Conservation (phyloP, 2,888 invertebrate species). For the Diadegma fenestrale region DNA sequence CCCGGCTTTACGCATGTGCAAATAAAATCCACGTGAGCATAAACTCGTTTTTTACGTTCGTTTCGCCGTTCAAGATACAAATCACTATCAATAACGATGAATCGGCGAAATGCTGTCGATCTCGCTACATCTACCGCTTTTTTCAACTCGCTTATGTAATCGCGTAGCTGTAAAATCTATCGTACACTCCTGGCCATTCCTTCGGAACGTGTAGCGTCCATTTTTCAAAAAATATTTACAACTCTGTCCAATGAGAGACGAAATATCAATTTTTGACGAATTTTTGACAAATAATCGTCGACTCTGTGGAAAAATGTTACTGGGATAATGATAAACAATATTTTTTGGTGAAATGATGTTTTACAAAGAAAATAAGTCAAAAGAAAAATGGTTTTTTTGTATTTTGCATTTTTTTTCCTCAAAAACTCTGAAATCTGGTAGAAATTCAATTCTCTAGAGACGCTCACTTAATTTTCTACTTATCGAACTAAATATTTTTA, state of each 20-base stretch:
- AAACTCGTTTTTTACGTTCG: background rate
- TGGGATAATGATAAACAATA: no score
- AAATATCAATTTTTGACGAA: background rate
- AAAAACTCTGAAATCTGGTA: no score
- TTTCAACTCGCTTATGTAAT: background rate
- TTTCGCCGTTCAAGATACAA: background rate
- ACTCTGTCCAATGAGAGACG: background rate
- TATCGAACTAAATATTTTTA: no score
- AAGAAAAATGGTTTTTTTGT: no score
- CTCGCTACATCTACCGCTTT: background rate
- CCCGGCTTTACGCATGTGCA: slow-evolving; percentile 8
- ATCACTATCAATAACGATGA: slow-evolving; percentile 6
- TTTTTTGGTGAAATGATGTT: no score
- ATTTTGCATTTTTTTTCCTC: no score
- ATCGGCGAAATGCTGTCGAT: background rate
- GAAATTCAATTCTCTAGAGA: no score
- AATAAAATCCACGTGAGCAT: slow-evolving; percentile 14
- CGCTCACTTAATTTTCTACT: no score
- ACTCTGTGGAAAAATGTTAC: no score
- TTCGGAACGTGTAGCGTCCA: background rate
- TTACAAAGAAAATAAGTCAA: no score
- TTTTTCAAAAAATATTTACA: background rate
- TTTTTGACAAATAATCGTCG: background rate
- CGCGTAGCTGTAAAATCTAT: background rate
- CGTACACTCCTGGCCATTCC: background rate